These are phyloP conservation scores for Etheostoma cragini DNA, from an alignment of 2,113 vertebrate genomes.

Conservation along the genomic window DNA sequence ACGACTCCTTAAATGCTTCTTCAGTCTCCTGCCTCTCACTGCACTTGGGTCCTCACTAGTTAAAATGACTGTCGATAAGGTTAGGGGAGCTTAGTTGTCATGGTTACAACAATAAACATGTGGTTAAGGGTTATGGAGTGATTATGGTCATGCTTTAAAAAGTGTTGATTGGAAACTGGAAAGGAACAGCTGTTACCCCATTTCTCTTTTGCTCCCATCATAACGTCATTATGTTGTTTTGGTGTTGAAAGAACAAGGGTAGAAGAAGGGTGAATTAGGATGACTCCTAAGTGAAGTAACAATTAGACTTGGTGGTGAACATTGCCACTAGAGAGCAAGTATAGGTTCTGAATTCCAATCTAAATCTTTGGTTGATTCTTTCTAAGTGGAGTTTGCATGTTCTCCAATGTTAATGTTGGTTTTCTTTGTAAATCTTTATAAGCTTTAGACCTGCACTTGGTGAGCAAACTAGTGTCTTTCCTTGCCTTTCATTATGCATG, in stretches of 20 bases:
- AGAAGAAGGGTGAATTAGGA: too few relatives aligned
- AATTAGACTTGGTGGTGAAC: background rate
- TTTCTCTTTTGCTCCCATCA: background rate
- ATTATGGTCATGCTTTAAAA: background rate
- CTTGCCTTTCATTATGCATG: background rate
- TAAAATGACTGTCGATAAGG: background rate
- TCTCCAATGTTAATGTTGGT: background rate
- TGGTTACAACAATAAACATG: background rate
- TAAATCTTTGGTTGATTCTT: background rate
- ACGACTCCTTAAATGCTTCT: background rate
- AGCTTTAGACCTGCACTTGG: background rate
- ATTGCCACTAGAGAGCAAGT: background rate
- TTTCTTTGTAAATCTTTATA: background rate
- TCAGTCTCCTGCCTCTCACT: background rate
- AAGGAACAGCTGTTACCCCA: background rate
- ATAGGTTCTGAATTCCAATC: background rate
- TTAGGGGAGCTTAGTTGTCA: background rate
- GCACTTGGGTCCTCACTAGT: background rate
- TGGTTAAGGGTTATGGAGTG: background rate
- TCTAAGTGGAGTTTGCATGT: background rate
- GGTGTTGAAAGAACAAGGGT: too few relatives aligned
- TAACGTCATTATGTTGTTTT: background rate
- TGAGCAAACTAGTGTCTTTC: background rate
- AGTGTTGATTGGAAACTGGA: background rate
- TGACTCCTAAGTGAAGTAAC: background rate